Base-by-base conservation (phyloP, 37 sponge, comb jelly and placozoan genomes). In the Beroe forskalii region DNA sequence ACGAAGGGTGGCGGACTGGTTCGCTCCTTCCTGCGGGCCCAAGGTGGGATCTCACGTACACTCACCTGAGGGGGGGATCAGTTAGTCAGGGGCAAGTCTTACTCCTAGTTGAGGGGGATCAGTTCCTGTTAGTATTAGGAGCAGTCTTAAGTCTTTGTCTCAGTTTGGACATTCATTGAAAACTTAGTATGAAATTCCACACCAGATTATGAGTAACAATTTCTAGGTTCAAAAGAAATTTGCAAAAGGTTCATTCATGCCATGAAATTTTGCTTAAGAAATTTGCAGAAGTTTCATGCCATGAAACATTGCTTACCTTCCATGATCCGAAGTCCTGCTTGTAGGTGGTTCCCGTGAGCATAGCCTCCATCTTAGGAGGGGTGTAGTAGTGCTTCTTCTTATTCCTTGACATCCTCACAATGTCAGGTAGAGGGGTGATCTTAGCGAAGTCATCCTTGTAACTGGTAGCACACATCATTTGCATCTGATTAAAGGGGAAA, bases 401-500 rank as follows among this genome's bases (percentile, higher is more conserved):
- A 27, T 80, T 80, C 27, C 86, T 41, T 17, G 86, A 80, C 86
- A 80, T 80, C 4, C 86, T 17, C 23, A 23, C n/a, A 80, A 80
- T 44, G 55, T 80, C 40, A 43, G 86, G 86, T 17, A 80, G 55
- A 43, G 86, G 86, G 20, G 40, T 37, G 48, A 80, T 80, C 27
- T 80, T 80, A 25, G 86, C 86, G 35, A 80, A 80, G 86, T 80
- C 86, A 43, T 80, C 86, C 40, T 80, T 80, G 40, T 80, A 80
- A 23, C 86, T 80, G 40, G 86, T 80, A 24, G 86, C 35, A 4
- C 86, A 23, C 40, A 38, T 32, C 86, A 80, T 80, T 27, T 64
- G 25, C 30, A 64, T 64, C 66, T 64, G 66, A 55, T 9, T 9
- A 17, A 55, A 55, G 60, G 60, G n/a, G n/a, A n/a, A n/a, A n/a